Evolutionary conservation across 2,797 vertebrate species (phyloP), one percentile per base, ranked within the genome.

Genomic region (Holocentrus rufus): DNA sequence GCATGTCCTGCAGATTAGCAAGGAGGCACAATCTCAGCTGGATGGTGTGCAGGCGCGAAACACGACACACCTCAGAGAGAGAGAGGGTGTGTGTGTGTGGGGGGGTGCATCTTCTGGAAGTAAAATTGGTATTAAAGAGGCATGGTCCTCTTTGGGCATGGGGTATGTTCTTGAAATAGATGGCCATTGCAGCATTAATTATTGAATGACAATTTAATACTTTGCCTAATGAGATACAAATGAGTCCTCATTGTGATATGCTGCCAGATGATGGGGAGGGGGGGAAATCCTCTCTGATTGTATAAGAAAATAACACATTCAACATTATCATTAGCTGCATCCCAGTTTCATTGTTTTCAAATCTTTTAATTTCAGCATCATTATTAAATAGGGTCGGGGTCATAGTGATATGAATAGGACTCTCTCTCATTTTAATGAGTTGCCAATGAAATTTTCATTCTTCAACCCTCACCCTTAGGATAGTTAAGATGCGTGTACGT

Each of bases 121-220:
- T 34, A 34, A 34, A 34, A 34, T 34, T 27, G 25, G 25, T 34
- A 58, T 64, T 58, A 49, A 9, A 65, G 8, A 63, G 25, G 56
- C 54, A 9, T 18, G 57, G 27, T 72, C 30, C 13, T 59, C 31
- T 30, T 8, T 75, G 52, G 53, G 56, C 46, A 49, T 14, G 5
- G 20, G 11, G 20, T 25, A 36, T 18, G 13, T 53, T 69, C 36
- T 62, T 50, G 49, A 74, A 83, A 63, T 36, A 86, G 76, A 49
- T 65, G 56, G 55, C 56, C 81, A 57, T 74, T 81, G 67, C 63
- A 34, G 65, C 74, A 85, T 87, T 25, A 86, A 83, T 84, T 78
- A 88, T 85, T 87, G 79, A 89, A 74, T 20, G 49, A 34, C 30
- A 75, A 65, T 70, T 65, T 79, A 49, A 69, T 15, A 54, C 54